Evolutionary conservation across 2,113 vertebrate genomes (phyloP), one percentile per base, ranked within the genome.

Genomic region (Hyperopisus bebe): DNA sequence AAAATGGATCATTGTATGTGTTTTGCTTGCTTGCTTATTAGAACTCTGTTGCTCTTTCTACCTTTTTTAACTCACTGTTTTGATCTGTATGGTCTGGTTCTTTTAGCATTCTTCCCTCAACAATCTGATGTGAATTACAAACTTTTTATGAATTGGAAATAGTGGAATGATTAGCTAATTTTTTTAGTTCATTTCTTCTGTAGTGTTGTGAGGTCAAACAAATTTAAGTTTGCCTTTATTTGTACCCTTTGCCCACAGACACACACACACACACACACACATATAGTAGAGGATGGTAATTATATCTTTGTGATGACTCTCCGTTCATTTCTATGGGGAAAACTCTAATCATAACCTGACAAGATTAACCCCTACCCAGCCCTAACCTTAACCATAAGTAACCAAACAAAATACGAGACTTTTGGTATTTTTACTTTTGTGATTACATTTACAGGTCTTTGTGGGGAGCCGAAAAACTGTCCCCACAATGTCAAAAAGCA

Each of bases 81-180:
- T 96, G 95, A 95, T 97, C 96, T 98, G 27, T 98, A 97, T 96
- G 97, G 96, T 92, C 96, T 97, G 96, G 94, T 95, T 94, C 94
- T 70, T 66, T 31, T 70, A 70, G n/a, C 62, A 70, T 4, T 70
- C 3, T 70, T 27, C n/a, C n/a, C 27, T 70, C 10, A 11, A 66
- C 62, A 66, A 13, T 70, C 62, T 70, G 62, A 70, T 66, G n/a
- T 66, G n/a, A 66, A 66, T 70, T 31, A 70, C n/a, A 70, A 70
- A 31, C 62, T 11, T 70, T 31, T 11, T 70, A 70, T 31, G 62
- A 70, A 70, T 70, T 70, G 62, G n/a, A 70, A 31, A 70, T 13
- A 31, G 62, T 27, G 1, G 9, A 70, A 70, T 70, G 27, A 31
- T 70, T 31, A 27, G 10, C 9, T 31, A 70, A 66, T 13, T 31